Percentiles rank a stretch among this genome's conserved stretches.
Conservation (phyloP, 2,888 invertebrate species). For the Notodonta dromedarius region DNA sequence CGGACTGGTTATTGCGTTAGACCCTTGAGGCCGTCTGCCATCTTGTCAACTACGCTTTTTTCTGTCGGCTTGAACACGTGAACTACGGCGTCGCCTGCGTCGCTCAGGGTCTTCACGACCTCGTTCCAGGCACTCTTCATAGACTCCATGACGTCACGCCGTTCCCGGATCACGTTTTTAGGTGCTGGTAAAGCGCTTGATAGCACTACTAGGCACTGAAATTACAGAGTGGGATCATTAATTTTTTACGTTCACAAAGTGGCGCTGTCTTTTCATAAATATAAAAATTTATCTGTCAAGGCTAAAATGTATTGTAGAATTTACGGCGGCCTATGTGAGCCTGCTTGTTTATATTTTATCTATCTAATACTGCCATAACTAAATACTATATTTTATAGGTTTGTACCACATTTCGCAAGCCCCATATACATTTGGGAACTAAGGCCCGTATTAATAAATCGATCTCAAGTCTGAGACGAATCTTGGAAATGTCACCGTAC, state of each 20-base stretch:
- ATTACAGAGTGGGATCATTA: constrained; percentile 9
- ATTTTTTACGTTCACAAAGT: neutral
- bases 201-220: constrained; percentile 48
- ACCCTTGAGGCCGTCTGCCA: constrained; percentile 63
- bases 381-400: too few relatives aligned
- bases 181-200: constrained; percentile 52
- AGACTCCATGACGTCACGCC: constrained; percentile 71
- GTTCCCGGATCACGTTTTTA: constrained; percentile 39
- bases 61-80: constrained; percentile 75
- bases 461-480: too few relatives aligned
- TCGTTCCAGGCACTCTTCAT: constrained; percentile 72
- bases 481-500: too few relatives aligned
- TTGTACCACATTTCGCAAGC: too few relatives aligned
- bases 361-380: too few relatives aligned
- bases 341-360: too few relatives aligned
- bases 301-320: too few relatives aligned
- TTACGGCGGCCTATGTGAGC: too few relatives aligned
- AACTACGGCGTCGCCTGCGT: constrained; percentile 72
- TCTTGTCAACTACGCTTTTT: constrained; percentile 64
- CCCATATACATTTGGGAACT: too few relatives aligned
- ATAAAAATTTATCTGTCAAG: too few relatives aligned
- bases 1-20: constrained; percentile 49
- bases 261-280: too few relatives aligned
- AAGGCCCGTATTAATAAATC: too few relatives aligned
- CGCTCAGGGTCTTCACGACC: constrained; percentile 61